These are phyloP conservation scores for Tridacna gigas DNA, from an alignment of 2,888 invertebrate species.

Conservation along the genomic window DNA sequence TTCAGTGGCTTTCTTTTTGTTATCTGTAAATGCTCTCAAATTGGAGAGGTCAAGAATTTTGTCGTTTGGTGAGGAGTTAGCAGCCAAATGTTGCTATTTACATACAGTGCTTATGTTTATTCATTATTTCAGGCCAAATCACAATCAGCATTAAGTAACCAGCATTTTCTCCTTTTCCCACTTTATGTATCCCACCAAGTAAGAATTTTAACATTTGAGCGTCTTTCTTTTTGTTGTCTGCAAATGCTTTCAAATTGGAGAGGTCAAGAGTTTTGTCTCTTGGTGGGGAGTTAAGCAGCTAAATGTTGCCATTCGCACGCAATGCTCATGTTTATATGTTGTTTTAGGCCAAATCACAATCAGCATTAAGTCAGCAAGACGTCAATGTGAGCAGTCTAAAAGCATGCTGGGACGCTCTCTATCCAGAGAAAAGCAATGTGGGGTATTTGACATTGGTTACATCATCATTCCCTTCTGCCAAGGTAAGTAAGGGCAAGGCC, in stretches of 20 bases:
- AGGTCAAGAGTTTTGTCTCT: no score
- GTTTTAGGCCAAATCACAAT: slow-evolving; percentile 82
- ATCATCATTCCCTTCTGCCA: slow-evolving; percentile 95
- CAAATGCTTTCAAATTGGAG: no score
- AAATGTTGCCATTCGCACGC: not conserved
- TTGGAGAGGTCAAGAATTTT: no score
- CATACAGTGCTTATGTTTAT: not conserved
- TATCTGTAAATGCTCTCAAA: no score
- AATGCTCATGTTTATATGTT: not conserved
- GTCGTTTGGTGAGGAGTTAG: no score
- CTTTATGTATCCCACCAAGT: no score
- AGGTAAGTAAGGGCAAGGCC: slow-evolving; percentile 86
- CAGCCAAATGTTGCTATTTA: not conserved
- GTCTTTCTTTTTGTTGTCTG: no score
- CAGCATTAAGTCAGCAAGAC: slow-evolving; percentile 85
- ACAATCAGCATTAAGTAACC: slow-evolving; percentile 83
- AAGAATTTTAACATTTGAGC: no score
- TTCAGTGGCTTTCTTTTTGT: no score
- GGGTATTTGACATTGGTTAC: slow-evolving; percentile 92
- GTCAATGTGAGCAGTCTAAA: slow-evolving; percentile 86
- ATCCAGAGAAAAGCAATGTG: slow-evolving; percentile 91
- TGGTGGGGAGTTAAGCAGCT: not conserved
- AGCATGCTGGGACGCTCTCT: slow-evolving; percentile 97
- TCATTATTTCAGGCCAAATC: slow-evolving; percentile 80
- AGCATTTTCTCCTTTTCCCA: slow-evolving; percentile 64